Evolutionary conservation across 2,797 vertebrate species (phyloP).

Genomic region (Centroberyx gerrardi): DNA sequence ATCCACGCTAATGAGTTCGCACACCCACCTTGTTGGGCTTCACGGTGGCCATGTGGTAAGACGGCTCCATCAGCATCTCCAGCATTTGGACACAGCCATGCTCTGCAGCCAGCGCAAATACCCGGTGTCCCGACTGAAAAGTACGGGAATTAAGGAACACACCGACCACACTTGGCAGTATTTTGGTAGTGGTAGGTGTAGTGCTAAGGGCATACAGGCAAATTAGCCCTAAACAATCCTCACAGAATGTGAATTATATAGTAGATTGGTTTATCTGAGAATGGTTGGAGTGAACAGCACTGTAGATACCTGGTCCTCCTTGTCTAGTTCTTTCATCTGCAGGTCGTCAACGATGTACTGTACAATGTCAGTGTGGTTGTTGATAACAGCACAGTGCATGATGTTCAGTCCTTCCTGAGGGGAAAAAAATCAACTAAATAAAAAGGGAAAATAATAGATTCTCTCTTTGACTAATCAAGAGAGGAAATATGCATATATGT

Average conservation of each 20-base stretch:
- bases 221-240: not conserved
- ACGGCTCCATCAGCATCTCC: conserved; percentile 80
- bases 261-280: not conserved
- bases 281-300: not conserved
- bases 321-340: conserved; percentile 90
- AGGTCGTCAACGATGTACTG: conserved; percentile 92
- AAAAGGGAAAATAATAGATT: not conserved
- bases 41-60: conserved; percentile 89
- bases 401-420: conserved; percentile 91
- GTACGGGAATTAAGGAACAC: conserved; percentile 63
- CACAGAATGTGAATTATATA: not conserved
- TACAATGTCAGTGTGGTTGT: conserved; percentile 88
- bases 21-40: conserved; percentile 89
- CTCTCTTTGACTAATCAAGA: not conserved
- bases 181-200: not conserved
- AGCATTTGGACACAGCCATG: conserved; percentile 89
- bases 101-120: conserved; percentile 91
- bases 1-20: not conserved
- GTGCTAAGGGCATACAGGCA: not conserved
- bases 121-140: conserved; percentile 83
- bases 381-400: conserved; percentile 92
- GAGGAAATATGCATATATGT: not conserved
- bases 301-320: conserved; percentile 86
- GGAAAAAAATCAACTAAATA: not conserved
- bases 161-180: not conserved